Evolutionary conservation across 2,888 invertebrate species (phyloP).

Genomic region (Tromatobia lineatoria): DNA sequence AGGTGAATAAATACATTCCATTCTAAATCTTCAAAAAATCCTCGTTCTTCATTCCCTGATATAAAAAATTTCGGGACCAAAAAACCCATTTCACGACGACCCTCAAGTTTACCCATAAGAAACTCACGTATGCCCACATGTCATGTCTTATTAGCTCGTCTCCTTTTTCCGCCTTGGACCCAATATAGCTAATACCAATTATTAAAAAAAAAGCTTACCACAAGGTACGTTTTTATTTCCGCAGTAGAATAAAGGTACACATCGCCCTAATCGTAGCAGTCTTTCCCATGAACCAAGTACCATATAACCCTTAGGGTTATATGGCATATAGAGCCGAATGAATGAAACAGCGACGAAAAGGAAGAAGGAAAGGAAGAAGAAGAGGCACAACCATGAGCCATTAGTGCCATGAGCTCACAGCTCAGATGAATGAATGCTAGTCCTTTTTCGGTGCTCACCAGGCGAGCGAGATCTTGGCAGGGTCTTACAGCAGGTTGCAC

Average conservation of each 20-base stretch:
- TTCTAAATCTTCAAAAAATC: too few relatives aligned
- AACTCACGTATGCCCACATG: neutral
- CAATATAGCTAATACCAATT: constrained; percentile 70
- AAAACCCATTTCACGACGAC: too few relatives aligned
- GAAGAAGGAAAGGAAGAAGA: constrained; percentile 37
- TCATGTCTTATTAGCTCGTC: constrained; percentile 38
- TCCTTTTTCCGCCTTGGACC: constrained; percentile 31
- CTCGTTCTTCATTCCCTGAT: too few relatives aligned
- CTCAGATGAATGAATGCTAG: constrained; percentile 69
- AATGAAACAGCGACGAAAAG: constrained; percentile 75
- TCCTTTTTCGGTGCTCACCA: constrained; percentile 59
- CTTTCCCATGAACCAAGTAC: constrained; percentile 79
- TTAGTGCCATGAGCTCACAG: constrained; percentile 75
- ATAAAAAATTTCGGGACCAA: too few relatives aligned
- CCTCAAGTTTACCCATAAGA: neutral
- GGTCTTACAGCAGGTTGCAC: constrained; percentile 78
- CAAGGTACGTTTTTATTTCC: constrained; percentile 29
- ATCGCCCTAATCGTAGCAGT: constrained; percentile 8
- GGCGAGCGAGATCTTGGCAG: constrained; percentile 70
- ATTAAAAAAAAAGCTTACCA: constrained; percentile 71
- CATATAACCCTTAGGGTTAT: constrained; percentile 74
- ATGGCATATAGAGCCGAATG: constrained; percentile 64
- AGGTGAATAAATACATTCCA: too few relatives aligned
- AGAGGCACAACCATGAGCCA: constrained; percentile 70
- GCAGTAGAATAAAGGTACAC: constrained; percentile 1